Evolutionary conservation across 2,113 vertebrate genomes (phyloP), one percentile per base, ranked within the genome.

Genomic region (Perca flavescens): DNA sequence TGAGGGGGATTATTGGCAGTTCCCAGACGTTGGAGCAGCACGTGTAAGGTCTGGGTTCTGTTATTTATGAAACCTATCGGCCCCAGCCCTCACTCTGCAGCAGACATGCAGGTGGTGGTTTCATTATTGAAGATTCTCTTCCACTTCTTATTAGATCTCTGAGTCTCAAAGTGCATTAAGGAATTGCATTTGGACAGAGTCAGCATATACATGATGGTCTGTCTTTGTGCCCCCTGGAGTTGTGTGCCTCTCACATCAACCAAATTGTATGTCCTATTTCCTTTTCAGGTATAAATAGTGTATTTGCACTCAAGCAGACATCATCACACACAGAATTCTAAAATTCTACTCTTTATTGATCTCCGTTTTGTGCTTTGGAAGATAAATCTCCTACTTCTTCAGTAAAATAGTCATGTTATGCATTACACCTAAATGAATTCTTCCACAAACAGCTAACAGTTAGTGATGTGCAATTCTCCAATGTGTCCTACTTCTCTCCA

Each of bases 161-260:
- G 84, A 77, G 87, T 93, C 89, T 90, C 89, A 85, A 78, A 92
- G 91, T 94, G 89, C 93, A 94, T 94, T 95, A 95, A 93, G 92
- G 88, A 91, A 95, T 94, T 94, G 76, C 86, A 91, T 93, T 93
- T 88, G 85, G 84, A 90, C 69, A 34, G 77, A 89, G 85, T 86
- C 92, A 82, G 92, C 86, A 74, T 40, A 78, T 66, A 76, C 80
- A 84, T 40, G 81, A 81, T 79, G 79, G 71, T 58, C 86, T 71
- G 63, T 77, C 64, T 85, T 56, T 74, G 66, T 62, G 61, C 31
- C 70, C 79, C 81, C 84, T 52, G 70, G 80, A 87, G 71, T 68
- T 8, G 54, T 67, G 72, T 40, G 58, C 56, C 58, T 77, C 81
- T 70, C 49, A 57, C 63, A 75, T 69, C 69, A 71, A 65, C 75